These are phyloP conservation scores for Euzetes globulus DNA, from an alignment of 2,888 invertebrate species.

Conservation along the genomic window DNA sequence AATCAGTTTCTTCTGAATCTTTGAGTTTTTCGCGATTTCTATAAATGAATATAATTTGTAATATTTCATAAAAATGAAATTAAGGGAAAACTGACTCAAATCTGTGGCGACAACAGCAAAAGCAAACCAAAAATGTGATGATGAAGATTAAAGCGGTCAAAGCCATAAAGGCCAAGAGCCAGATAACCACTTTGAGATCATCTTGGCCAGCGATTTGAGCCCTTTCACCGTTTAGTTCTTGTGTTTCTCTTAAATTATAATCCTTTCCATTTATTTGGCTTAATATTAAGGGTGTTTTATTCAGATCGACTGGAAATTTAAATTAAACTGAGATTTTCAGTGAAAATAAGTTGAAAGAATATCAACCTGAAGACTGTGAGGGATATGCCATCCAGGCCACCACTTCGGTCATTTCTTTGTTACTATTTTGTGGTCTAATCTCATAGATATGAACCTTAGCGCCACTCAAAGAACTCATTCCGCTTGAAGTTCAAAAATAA, in stretches of 20 bases:
- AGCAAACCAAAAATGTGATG: constrained; percentile 36
- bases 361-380: constrained; percentile 33
- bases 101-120: constrained; percentile 32
- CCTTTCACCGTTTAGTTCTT: not conserved
- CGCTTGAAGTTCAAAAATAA: constrained; percentile 30
- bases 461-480: constrained; percentile 40
- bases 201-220: constrained; percentile 28
- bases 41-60: not conserved
- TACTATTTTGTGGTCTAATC: not conserved
- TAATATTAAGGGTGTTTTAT: not conserved
- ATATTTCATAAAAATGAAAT: not conserved
- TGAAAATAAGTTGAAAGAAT: not conserved
- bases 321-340: constrained; percentile 28
- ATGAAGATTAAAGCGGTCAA: constrained; percentile 39
- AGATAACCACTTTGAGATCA: constrained; percentile 38
- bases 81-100: not conserved
- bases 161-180: constrained; percentile 38
- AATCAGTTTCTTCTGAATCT: constrained; percentile 1
- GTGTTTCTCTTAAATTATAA: not conserved
- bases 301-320: not conserved
- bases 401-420: constrained; percentile 23
- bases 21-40: not conserved
- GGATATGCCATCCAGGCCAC: constrained; percentile 41
- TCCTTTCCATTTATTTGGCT: not conserved
- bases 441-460: constrained; percentile 41